phyloP scores from a whole-genome alignment of 37 sponge, comb jelly and placozoan species.

The Tethya wilhelma region DNA sequence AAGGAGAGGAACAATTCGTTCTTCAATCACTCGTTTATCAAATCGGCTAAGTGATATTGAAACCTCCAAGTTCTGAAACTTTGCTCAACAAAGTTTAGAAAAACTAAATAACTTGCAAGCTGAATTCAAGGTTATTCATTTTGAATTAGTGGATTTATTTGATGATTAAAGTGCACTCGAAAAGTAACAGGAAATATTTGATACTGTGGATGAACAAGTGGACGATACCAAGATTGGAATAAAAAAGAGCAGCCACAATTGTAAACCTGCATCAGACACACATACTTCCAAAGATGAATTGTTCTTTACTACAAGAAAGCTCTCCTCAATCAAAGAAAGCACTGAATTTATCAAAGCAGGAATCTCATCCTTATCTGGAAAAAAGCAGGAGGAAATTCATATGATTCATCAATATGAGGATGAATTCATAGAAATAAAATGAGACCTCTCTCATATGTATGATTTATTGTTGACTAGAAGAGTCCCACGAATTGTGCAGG shows the following conservation, averaged over 20 bases:
- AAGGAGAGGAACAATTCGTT: constrained; percentile 6
- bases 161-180: constrained; percentile 3
- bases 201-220: not conserved
- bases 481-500: not conserved
- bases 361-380: not conserved
- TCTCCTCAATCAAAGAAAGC: not conserved
- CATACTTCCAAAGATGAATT: not conserved
- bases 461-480: not conserved
- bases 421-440: constrained; percentile 5
- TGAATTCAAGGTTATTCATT: not conserved
- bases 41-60: not conserved
- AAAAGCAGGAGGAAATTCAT: not conserved
- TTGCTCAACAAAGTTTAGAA: not conserved
- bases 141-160: not conserved
- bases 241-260: not conserved
- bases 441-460: not conserved
- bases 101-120: constrained; percentile 3
- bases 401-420: constrained; percentile 1
- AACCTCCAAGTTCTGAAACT: not conserved
- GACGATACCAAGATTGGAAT: not conserved
- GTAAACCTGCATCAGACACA: not conserved
- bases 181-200: constrained; percentile 7
- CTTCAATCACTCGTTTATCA: constrained; percentile 2
- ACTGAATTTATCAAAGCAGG: not conserved
- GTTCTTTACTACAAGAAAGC: not conserved